Conservation (phyloP, 1,140 invertebrate genomes). For the Calliphora vicina region DNA sequence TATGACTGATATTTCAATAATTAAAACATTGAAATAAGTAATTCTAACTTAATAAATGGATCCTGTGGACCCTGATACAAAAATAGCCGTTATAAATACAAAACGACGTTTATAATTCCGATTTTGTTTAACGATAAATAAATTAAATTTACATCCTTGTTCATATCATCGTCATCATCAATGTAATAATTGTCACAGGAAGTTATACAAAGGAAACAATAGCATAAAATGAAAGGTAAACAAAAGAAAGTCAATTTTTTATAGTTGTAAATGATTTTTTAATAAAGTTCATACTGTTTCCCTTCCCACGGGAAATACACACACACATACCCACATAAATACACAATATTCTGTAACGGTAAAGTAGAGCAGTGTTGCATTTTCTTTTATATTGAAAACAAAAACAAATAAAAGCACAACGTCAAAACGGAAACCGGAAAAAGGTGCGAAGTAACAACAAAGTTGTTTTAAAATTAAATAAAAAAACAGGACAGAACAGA, state of each 20-base stretch:
- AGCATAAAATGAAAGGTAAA: not conserved
- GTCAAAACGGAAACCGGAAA: conserved; percentile 29
- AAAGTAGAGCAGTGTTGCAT: not conserved
- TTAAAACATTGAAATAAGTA: no score
- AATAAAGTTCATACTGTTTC: not conserved
- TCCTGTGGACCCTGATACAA: not conserved
- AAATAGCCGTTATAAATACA: not conserved
- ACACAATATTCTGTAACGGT: not conserved
- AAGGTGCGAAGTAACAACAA: conserved; percentile 35
- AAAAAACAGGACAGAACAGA: not conserved
- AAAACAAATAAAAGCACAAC: conserved; percentile 19
- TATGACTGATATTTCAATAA: no score
- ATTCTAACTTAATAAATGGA: no score
- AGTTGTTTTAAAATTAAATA: conserved; percentile 21
- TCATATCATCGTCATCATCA: not conserved
- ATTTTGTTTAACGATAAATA: not conserved
- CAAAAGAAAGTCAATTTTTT: not conserved
- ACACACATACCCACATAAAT: not conserved
- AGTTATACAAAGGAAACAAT: not conserved
- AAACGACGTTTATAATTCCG: not conserved
- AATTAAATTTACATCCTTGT: not conserved
- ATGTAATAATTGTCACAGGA: conserved; percentile 6
- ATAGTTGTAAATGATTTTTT: not conserved
- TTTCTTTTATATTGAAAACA: not conserved
- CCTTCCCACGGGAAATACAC: not conserved